Base-by-base conservation (phyloP, 2,888 invertebrate genomes). In the Eupithecia tripunctaria region DNA sequence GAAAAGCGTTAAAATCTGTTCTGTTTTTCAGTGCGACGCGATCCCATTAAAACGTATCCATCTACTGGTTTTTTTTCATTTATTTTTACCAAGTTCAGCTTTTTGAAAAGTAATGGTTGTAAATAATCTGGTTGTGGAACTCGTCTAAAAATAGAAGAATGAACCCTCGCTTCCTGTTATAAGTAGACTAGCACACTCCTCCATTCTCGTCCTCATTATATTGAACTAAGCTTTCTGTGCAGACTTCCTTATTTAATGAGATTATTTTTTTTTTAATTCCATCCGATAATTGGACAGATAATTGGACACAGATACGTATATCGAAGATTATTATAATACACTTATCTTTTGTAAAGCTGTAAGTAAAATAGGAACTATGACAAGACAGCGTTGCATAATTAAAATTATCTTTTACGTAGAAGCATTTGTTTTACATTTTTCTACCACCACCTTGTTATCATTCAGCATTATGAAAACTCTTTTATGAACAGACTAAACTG, bases 191-290 rank as follows among this genome's bases (percentile, higher is more conserved):
- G 12, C 14, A 56, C 25, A 56, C 67, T 68, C 68, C 66, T 68
- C 70, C 66, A 59, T 71, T 70, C 69, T 71, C 63, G 67, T 75
- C 71, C 68, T 78, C 76, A 71, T 78, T 75, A 71, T 62, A 71
- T 74, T 60, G 72, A 69, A 75, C 68, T 43, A 56, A 71, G 69
- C 56, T 71, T 73, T 74, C 66, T 64, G 29, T 27, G 68, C 29
- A 65, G 43, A 68, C 70, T 71, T 71, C 60, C 70, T 73, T 68
- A 66, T 67, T 68, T 73, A 62, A 70, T 75, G 63, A 65, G 70
- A 73, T 73, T 62, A 73, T n/a, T 70, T 73, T 66, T 41, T n/a
- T 8, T 10, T 36, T n/a, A 32, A 62, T 36, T 32, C 27, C 60
- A 15, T 60, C 36, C 32, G 62, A 32, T 62, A 62, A 62, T 62